phyloP scores from a whole-genome alignment of 30 jellyfish, hydroid and myxozoan genomes.

The Sanderia malayensis region DNA sequence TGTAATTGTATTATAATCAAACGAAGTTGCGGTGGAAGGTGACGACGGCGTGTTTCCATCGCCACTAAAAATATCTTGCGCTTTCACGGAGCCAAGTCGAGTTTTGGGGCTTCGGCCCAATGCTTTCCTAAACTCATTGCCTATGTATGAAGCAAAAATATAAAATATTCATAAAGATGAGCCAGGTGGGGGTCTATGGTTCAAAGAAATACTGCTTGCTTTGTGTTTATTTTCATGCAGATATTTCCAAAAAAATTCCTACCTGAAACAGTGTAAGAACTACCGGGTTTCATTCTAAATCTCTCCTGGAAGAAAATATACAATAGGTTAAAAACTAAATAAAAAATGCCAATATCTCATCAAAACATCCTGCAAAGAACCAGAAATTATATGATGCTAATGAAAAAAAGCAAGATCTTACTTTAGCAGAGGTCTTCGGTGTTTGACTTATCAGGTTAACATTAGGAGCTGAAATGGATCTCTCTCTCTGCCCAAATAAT shows the following conservation, averaged over 20 bases:
- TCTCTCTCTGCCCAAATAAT: slow-evolving; percentile 81
- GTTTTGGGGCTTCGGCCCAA: slow-evolving; percentile 48
- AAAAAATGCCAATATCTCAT: no score
- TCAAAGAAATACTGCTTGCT: no score
- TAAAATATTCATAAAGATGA: no score
- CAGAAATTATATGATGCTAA: no score
- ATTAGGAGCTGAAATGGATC: slow-evolving; percentile 97
- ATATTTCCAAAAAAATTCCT: background rate
- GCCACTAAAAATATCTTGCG: slow-evolving; percentile 61
- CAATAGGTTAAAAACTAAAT: no score
- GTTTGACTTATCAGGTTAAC: slow-evolving; percentile 73
- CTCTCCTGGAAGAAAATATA: slow-evolving; percentile 29
- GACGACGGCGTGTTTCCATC: slow-evolving; percentile 42
- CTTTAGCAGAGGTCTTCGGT: slow-evolving; percentile 40
- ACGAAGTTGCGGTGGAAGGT: slow-evolving; percentile 41
- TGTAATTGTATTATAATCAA: slow-evolving; percentile 19
- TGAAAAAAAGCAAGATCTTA: no score
- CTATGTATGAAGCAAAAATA: no score
- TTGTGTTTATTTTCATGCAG: no score
- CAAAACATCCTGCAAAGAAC: no score
- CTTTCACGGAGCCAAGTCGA: slow-evolving; percentile 38
- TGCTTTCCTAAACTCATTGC: slow-evolving; percentile 41
- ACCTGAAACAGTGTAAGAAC: slow-evolving; percentile 51
- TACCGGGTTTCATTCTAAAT: slow-evolving; percentile 42
- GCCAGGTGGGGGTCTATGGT: no score